phyloP scores from a whole-genome alignment of 2,797 vertebrate species.

The Lagorchestes hirsutus region DNA sequence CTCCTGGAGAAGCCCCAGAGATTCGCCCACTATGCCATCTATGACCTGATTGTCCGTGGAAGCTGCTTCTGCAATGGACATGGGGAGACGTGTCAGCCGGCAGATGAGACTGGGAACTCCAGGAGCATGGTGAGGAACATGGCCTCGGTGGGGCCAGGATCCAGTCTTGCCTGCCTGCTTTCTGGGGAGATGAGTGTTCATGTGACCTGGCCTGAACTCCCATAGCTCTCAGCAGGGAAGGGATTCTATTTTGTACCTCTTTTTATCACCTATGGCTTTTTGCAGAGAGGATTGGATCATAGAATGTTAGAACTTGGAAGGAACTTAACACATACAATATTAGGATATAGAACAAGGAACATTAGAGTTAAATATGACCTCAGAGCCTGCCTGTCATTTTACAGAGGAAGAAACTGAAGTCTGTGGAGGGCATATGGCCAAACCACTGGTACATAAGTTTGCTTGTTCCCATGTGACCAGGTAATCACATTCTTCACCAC shows the following conservation, averaged over 20 bases:
- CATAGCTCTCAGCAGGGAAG: no score
- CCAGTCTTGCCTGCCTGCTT: not conserved
- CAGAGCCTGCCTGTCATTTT: not conserved
- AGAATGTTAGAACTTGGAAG: not conserved
- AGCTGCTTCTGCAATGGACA: constrained; percentile 95
- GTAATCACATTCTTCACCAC: not conserved
- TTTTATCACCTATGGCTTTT: not conserved
- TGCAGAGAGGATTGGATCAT: not conserved
- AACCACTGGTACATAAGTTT: not conserved
- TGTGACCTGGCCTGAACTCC: not conserved
- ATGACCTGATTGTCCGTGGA: constrained; percentile 90
- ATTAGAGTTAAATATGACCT: not conserved
- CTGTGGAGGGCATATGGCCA: not conserved
- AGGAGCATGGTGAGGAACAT: constrained; percentile 80
- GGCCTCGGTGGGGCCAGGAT: not conserved
- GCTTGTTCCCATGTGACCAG: not conserved
- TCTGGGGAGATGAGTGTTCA: not conserved
- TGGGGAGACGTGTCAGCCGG: constrained; percentile 88
- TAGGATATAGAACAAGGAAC: not conserved
- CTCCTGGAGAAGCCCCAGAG: constrained; percentile 81
- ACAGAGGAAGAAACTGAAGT: not conserved
- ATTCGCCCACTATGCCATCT: constrained; percentile 90
- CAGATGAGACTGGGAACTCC: constrained; percentile 44
- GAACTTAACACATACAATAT: not conserved
- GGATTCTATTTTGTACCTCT: not conserved